Evolutionary conservation across 1,140 invertebrate species (phyloP), one percentile per base, ranked within the genome.

Genomic region (Drosophila bifasciata): DNA sequence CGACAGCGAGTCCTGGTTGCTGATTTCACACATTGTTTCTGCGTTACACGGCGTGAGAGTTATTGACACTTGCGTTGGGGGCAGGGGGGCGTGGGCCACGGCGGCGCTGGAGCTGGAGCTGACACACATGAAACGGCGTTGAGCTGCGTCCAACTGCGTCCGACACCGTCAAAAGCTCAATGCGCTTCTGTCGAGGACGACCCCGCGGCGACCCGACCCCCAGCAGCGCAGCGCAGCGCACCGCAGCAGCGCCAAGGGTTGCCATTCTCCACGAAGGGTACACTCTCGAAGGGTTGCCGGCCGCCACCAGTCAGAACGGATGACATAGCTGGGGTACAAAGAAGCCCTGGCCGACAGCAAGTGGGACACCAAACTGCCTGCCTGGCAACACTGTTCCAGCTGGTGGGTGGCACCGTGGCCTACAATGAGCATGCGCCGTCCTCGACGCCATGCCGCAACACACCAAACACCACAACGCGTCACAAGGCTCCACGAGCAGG

Each of bases 111-210:
- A 9, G 32, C 11, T 36, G 32, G 32, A 36, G 32, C 11, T 36
- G 11, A 36, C 32, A 36, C 11, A 36, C 32, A 36, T 36, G 11
- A 36, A 36, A 36, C 5, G 1, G 11, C 32, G 32, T 36, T 36
- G 32, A 36, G 28, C 28, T 44, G n/a, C 36, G 19, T 44, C 52
- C 52, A 43, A 49, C 48, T 28, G 21, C n/a, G 48, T 53, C 51
- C 36, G 36, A 53, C 19, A 41, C 52, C 36, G 52, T 55, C 40
- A 44, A 39, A 55, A 55, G 40, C 52, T 43, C 52, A 55, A 55
- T 43, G 39, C 52, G 52, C 25, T 55, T 43, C 40, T 21, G 52
- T 23, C 40, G 52, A 55, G 52, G 52, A 55, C 52, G 40, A 55
- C 52, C 52, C 52, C 40, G 52, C 32, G 32, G 32, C 32, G 32